Evolutionary conservation across 2,888 invertebrate species (phyloP).

Genomic region (Mycalesis mineus): DNA sequence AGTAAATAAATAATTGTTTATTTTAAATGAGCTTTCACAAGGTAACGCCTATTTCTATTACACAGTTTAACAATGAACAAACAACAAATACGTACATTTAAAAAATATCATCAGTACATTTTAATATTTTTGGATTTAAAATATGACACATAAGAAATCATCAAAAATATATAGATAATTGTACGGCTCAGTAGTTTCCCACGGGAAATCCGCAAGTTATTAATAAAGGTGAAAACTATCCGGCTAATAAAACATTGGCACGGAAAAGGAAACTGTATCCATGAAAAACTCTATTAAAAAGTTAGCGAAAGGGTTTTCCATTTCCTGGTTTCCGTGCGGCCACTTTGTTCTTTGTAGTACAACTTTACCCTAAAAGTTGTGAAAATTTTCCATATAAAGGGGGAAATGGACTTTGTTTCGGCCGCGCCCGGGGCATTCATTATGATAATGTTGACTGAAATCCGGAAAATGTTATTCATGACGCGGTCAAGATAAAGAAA

Average conservation of each 20-base stretch:
- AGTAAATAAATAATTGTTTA: too few relatives aligned
- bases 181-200: too few relatives aligned
- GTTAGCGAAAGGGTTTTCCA: slow-evolving; percentile 28
- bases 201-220: too few relatives aligned
- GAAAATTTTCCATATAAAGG: slow-evolving; percentile 1
- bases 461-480: background rate
- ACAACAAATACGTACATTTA: too few relatives aligned
- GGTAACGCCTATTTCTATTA: too few relatives aligned
- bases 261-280: background rate
- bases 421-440: background rate
- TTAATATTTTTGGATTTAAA: too few relatives aligned
- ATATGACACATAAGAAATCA: too few relatives aligned
- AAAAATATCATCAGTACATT: too few relatives aligned
- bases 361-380: background rate
- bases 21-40: too few relatives aligned
- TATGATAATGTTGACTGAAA: background rate
- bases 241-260: slow-evolving; percentile 6
- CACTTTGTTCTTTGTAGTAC: background rate
- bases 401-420: background rate
- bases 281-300: slow-evolving; percentile 32
- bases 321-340: background rate
- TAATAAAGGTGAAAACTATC: background rate
- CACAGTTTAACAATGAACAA: too few relatives aligned
- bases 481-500: background rate
- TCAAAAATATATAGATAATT: too few relatives aligned